Evolutionary conservation across 2,797 vertebrate genomes (phyloP).

Genomic region (Antrozous pallidus): DNA sequence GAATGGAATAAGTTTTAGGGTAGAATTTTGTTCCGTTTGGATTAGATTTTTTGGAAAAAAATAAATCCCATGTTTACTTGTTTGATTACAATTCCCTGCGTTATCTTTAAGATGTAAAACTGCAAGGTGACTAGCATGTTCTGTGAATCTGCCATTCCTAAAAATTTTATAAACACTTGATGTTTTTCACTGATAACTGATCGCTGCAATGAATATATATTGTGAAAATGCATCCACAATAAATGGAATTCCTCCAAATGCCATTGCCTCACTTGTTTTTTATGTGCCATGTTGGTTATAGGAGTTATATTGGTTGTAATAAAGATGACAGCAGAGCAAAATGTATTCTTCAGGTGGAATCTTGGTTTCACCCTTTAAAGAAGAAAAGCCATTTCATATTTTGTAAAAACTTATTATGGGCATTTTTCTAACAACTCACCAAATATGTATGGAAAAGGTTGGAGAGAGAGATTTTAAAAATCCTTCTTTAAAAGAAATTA

Average conservation of each 20-base stretch:
- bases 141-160: conserved; percentile 81
- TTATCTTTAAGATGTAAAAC: conserved; percentile 84
- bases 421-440: neutral
- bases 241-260: conserved; percentile 90
- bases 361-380: conserved; percentile 14
- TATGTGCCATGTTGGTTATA: neutral
- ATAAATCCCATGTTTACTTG: conserved; percentile 79
- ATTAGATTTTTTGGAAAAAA: conserved; percentile 68
- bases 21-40: conserved; percentile 55
- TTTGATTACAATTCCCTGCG: conserved; percentile 79
- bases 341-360: neutral
- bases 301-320: neutral
- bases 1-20: conserved; percentile 72
- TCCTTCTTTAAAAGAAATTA: neutral
- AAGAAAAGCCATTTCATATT: neutral
- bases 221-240: conserved; percentile 94
- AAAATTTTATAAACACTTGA: conserved; percentile 83
- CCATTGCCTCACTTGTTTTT: conserved; percentile 57
- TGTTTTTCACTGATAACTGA: conserved; percentile 85
- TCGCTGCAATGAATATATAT: conserved; percentile 90
- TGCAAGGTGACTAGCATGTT: conserved; percentile 82
- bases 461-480: neutral
- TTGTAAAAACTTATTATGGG: neutral
- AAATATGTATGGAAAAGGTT: neutral
- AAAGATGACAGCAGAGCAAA: conserved; percentile 26